Conservation (phyloP, 2,888 invertebrate genomes). For the Agrilus mali region DNA sequence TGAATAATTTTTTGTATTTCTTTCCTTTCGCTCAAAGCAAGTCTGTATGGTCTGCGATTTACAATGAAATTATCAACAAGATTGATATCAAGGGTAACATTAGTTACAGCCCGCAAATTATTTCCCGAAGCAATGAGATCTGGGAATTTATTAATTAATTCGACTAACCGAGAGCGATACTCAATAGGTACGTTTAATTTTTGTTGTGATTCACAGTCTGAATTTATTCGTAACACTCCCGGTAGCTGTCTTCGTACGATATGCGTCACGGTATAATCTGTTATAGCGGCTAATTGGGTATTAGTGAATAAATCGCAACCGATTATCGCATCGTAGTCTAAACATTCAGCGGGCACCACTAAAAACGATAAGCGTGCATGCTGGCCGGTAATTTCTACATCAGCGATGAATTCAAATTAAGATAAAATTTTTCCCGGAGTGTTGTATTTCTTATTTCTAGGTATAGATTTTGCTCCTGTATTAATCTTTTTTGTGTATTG, state of each 20-base stretch:
- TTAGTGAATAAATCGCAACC: conserved; percentile 7
- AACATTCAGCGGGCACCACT: conserved; percentile 3
- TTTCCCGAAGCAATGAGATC: conserved; percentile 1
- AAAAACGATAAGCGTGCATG: conserved; percentile 1
- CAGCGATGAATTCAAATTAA: conserved; percentile 2
- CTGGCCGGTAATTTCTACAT: conserved; percentile 3
- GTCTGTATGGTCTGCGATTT: too few species aligned
- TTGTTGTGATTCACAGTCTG: background rate
- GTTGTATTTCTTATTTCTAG: too few species aligned
- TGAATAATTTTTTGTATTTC: too few species aligned
- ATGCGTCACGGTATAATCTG: conserved; percentile 2
- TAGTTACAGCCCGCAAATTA: conserved; percentile 4
- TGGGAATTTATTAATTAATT: background rate
- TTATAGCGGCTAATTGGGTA: conserved; percentile 4
- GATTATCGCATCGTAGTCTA: conserved; percentile 9
- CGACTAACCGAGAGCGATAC: background rate
- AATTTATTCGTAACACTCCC: conserved; percentile 2
- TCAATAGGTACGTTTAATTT: conserved; percentile 1
- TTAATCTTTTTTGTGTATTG: too few species aligned
- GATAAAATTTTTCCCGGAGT: background rate
- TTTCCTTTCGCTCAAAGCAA: too few species aligned
- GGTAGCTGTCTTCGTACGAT: conserved; percentile 2
- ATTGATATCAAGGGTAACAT: background rate
- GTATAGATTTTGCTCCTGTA: too few species aligned
- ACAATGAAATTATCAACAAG: too few species aligned